These are phyloP conservation scores for Sycophila sp. DNA, from an alignment of 1,140 invertebrate species.

Conservation along the genomic window DNA sequence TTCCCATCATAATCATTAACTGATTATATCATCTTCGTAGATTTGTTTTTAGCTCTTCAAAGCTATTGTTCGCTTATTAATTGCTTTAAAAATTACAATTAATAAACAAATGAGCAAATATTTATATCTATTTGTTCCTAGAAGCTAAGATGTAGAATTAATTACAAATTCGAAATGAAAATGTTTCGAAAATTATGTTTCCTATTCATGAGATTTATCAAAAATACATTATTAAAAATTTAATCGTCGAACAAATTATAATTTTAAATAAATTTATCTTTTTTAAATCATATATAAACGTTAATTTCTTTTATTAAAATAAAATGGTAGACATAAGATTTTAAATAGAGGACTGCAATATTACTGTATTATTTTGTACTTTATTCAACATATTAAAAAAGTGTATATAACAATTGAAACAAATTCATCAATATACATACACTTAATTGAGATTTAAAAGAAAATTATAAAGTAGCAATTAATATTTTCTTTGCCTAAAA, in stretches of 20 bases:
- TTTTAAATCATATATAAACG: conserved; percentile 27
- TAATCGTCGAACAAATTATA: too few relatives aligned
- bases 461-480: conserved; percentile 9
- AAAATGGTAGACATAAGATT: conserved; percentile 21
- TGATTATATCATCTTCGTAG: too few relatives aligned
- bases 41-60: too few relatives aligned
- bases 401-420: conserved; percentile 32
- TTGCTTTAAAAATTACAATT: too few relatives aligned
- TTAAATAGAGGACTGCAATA: conserved; percentile 7
- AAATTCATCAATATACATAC: conserved; percentile 15
- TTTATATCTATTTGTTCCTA: not conserved
- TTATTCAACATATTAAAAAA: conserved; percentile 25
- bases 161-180: not conserved
- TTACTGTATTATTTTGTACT: conserved; percentile 22
- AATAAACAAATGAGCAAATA: conserved; percentile 10
- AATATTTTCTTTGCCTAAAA: conserved; percentile 20
- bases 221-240: conserved; percentile 4
- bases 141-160: conserved; percentile 2
- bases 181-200: conserved; percentile 22
- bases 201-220: not conserved
- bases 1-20: too few relatives aligned
- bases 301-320: conserved; percentile 27
- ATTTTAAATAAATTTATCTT: conserved; percentile 14
- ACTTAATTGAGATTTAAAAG: conserved; percentile 11
- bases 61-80: too few relatives aligned